Conservation (phyloP, 1,140 invertebrate genomes). For the Pararge aegeria region DNA sequence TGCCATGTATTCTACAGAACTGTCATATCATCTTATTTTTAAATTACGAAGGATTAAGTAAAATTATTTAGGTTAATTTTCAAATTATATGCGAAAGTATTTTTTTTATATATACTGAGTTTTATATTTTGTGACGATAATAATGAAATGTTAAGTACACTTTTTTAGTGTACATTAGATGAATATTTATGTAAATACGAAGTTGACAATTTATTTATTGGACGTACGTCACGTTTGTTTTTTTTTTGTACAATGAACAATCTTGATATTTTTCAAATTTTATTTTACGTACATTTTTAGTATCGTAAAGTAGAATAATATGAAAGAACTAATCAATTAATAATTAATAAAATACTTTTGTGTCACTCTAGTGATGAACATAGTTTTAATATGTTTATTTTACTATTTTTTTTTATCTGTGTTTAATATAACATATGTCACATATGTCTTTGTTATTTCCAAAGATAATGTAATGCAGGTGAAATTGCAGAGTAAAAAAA, state of each 20-base stretch:
- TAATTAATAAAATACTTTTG: too few species aligned
- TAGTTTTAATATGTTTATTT: not conserved
- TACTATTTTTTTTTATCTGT: not conserved
- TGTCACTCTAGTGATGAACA: too few species aligned
- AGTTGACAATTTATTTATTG: not conserved
- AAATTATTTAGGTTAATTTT: not conserved
- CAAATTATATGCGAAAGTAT: not conserved
- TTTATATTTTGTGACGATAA: not conserved
- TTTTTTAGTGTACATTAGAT: not conserved
- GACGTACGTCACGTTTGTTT: not conserved
- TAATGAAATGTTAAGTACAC: not conserved
- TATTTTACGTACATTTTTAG: not conserved
- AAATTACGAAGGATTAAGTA: not conserved
- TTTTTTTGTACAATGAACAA: not conserved
- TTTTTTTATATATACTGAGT: not conserved
- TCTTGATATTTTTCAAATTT: not conserved
- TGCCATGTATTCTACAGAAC: conserved; percentile 9
- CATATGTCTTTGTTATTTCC: too few species aligned
- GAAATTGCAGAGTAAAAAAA: conserved; percentile 3
- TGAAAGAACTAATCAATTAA: too few species aligned
- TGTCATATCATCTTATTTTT: not conserved
- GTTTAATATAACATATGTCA: too few species aligned
- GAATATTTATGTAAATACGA: not conserved
- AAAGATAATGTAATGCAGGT: not conserved
- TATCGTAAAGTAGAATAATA: too few species aligned